These are phyloP conservation scores for Nymphalis polychloros DNA, from an alignment of 2,888 invertebrate genomes.

Conservation along the genomic window DNA sequence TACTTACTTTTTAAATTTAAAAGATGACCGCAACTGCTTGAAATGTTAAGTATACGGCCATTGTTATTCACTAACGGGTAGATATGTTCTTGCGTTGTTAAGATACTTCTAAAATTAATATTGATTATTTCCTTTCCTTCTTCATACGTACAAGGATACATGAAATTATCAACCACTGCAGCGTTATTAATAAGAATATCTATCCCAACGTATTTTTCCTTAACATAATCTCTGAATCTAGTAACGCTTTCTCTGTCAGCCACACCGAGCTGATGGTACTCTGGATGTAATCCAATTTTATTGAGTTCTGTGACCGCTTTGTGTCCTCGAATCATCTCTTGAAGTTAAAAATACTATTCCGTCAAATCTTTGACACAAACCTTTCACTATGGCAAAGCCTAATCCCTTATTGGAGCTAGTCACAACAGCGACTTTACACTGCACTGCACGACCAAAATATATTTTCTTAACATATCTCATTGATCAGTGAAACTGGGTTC, in stretches of 20 bases:
- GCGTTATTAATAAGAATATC: conserved; percentile 90
- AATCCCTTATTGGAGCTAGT: conserved; percentile 86
- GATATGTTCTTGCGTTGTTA: conserved; percentile 83
- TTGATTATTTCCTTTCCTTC: conserved; percentile 83
- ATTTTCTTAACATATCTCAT: background rate
- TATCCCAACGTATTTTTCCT: conserved; percentile 83
- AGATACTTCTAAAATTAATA: conserved; percentile 85
- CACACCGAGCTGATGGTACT: conserved; percentile 81
- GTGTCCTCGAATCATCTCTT: conserved; percentile 64
- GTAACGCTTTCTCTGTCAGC: conserved; percentile 78
- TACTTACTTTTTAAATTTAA: conserved; percentile 76
- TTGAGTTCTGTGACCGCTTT: conserved; percentile 50
- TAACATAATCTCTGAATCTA: conserved; percentile 82
- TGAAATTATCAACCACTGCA: conserved; percentile 75
- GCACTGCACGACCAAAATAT: conserved; percentile 31
- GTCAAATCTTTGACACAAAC: conserved; percentile 81
- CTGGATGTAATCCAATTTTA: conserved; percentile 42
- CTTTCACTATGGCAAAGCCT: conserved; percentile 82
- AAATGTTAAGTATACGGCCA: conserved; percentile 87
- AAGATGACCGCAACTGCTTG: conserved; percentile 85
- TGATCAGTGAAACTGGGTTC: too few relatives aligned
- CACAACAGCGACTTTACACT: conserved; percentile 60
- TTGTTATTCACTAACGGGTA: conserved; percentile 85
- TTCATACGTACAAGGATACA: conserved; percentile 47
- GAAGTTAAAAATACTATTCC: conserved; percentile 86